Evolutionary conservation across 2,888 invertebrate genomes (phyloP), one percentile per base, ranked within the genome.

Genomic region (Cheilosia soror): DNA sequence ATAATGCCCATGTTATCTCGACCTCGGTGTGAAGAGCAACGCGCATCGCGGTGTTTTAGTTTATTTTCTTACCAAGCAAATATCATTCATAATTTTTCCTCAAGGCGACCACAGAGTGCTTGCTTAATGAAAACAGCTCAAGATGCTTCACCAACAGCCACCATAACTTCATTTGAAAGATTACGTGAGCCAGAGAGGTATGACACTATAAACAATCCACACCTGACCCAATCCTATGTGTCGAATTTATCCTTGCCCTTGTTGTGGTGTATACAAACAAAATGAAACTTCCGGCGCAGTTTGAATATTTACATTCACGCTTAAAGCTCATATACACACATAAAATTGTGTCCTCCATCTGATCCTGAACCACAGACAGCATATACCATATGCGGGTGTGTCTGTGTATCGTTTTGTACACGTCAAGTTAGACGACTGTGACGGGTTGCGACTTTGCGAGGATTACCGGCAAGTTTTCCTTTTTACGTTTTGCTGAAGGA

Each of bases 141-240:
- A 68, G 76, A 68, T 60, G 42, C 53, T 68, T 53, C 44, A 42
- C 66, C 44, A 76, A 76, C 60, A 68, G 53, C 51, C 68, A 60
- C 40, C 37, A 25, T 29, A 11, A 37, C 27, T 62, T 62, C 13
- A 62, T 47, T 11, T 47, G 20, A 15, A 27, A 25, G 6, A 57
- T n/a, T 37, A 5, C 25, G 25, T 4, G 11, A 11, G 6, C 11
- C 4, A 37, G 37, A 37, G 15, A 57, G 33, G 27, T 25, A 33
- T 7, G 42, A 53, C 40, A 13, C 27, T 2, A 55, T 47, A 42
- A 33, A 31, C 6, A 58, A 49, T 66, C 66, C 13, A 9, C 66
- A 76, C 76, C 76, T 60, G 49, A 68, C 66, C 42, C 76, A 68
- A 42, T 42, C 76, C 58, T 68, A 20, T 44, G 58, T 51, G 25